phyloP scores from a whole-genome alignment of 2,888 invertebrate species.

The Willowsia nigromaculata region DNA sequence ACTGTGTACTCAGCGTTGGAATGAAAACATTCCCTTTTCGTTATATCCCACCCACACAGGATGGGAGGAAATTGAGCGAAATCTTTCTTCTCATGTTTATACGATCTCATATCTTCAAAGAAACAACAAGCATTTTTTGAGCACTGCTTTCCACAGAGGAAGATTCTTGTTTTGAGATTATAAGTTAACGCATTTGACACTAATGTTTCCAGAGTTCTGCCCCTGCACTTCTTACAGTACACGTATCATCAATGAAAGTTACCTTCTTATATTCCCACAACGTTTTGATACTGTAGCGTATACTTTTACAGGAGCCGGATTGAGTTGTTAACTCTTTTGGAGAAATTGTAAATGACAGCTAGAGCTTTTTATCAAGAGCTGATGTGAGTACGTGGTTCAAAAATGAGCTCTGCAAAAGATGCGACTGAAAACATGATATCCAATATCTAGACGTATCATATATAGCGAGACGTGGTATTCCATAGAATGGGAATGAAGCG shows the following conservation, averaged over 20 bases:
- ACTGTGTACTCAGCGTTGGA: background rate
- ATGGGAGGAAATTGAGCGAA: background rate
- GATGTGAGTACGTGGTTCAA: constrained; percentile 55
- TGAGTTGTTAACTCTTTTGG: constrained; percentile 66
- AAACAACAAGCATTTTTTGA: constrained; percentile 33
- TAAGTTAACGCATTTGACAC: constrained; percentile 58
- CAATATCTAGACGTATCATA: background rate
- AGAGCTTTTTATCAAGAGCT: constrained; percentile 58
- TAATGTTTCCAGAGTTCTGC: constrained; percentile 61
- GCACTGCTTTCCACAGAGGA: background rate
- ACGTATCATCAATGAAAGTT: constrained; percentile 31
- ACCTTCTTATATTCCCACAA: background rate
- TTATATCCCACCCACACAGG: background rate
- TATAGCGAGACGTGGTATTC: background rate
- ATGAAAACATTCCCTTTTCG: background rate
- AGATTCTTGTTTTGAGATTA: constrained; percentile 29
- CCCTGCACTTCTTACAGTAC: constrained; percentile 21
- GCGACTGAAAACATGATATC: constrained; percentile 15
- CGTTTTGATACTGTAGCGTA: background rate
- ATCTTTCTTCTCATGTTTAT: background rate
- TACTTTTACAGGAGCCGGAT: background rate
- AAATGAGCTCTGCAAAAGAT: constrained; percentile 55
- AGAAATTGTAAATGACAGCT: constrained; percentile 66
- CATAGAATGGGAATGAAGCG: background rate
- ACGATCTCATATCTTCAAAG: constrained; percentile 19